A percentile compares a stretch with the other conserved stretches of the same genome.
These are phyloP conservation scores for Lasioglossum morio DNA, from an alignment of 2,888 invertebrate species.

Conservation along the genomic window DNA sequence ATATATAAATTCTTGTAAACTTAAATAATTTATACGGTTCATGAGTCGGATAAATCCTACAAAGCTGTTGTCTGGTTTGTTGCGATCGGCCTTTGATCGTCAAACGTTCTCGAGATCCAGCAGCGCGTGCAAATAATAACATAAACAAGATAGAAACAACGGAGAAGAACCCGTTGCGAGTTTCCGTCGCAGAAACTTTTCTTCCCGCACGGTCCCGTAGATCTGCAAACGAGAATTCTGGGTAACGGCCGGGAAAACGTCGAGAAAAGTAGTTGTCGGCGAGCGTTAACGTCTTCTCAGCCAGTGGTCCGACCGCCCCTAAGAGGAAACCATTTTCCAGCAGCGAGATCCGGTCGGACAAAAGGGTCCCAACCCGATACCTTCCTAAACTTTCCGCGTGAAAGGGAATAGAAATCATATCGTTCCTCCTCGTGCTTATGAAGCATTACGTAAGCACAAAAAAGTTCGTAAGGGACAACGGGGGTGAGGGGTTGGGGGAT, in stretches of 20 bases:
- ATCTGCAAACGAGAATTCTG: conserved; percentile 52
- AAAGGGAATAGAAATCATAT: conserved; percentile 59
- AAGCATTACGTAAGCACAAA: conserved; percentile 53
- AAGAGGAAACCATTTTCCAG: conserved; percentile 64
- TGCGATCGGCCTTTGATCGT: background rate
- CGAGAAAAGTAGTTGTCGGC: conserved; percentile 70
- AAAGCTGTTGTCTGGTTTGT: background rate
- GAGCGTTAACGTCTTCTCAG: conserved; percentile 68
- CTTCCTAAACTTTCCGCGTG: conserved; percentile 59
- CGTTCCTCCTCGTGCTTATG: conserved; percentile 34
- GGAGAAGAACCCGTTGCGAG: conserved; percentile 15
- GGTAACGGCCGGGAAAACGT: conserved; percentile 64
- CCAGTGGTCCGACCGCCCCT: conserved; percentile 40
- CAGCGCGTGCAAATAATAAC: background rate
- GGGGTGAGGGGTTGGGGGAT: background rate
- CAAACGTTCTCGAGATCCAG: background rate
- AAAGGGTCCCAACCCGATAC: conserved; percentile 42
- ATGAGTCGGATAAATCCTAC: background rate
- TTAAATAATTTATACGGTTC: background rate
- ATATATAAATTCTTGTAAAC: no score
- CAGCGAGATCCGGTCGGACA: conserved; percentile 60
- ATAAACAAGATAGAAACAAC: conserved; percentile 14
- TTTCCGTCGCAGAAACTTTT: background rate
- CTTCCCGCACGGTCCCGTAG: conserved; percentile 14
- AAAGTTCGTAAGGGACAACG: conserved; percentile 5